A percentile compares a stretch with the other conserved stretches of the same genome.
phyloP scores from a whole-genome alignment of 2,113 vertebrate genomes.

The Takifugu bimaculatus region DNA sequence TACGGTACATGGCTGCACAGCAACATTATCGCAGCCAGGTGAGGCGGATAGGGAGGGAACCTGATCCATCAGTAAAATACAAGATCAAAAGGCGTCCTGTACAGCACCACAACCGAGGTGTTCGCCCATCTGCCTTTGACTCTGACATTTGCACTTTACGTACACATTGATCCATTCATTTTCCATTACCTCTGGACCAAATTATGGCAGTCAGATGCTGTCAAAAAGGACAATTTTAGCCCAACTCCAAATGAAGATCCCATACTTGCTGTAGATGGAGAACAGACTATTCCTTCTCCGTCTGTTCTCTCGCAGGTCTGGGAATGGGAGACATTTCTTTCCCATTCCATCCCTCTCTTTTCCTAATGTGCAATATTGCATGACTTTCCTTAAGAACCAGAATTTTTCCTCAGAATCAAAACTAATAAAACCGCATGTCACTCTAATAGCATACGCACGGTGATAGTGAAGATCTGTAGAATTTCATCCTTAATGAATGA shows the following conservation, averaged over 20 bases:
- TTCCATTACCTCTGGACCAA: slow-evolving; percentile 68
- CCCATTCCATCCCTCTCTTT: slow-evolving; percentile 49
- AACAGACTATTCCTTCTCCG: slow-evolving; percentile 54
- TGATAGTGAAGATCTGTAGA: too few relatives aligned
- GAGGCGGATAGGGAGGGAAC: slow-evolving; percentile 63
- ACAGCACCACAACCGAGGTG: slow-evolving; percentile 46
- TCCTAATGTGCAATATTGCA: slow-evolving; percentile 39
- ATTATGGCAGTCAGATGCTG: slow-evolving; percentile 62
- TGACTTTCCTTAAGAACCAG: slow-evolving; percentile 47
- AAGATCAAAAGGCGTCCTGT: slow-evolving; percentile 83
- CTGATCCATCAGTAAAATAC: slow-evolving; percentile 68
- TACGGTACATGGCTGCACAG: not conserved
- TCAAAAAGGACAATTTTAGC: slow-evolving; percentile 67
- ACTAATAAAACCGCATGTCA: slow-evolving; percentile 55
- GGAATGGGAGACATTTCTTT: slow-evolving; percentile 57
- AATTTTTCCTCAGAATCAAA: slow-evolving; percentile 49
- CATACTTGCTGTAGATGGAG: slow-evolving; percentile 61
- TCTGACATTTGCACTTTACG: slow-evolving; percentile 67
- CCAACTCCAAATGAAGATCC: slow-evolving; percentile 65
- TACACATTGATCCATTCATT: slow-evolving; percentile 69
- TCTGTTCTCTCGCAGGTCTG: slow-evolving; percentile 47
- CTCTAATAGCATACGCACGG: slow-evolving; percentile 16
- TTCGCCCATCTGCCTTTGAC: slow-evolving; percentile 47
- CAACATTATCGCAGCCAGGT: slow-evolving; percentile 49
- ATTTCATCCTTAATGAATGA: slow-evolving; percentile 63